These are phyloP conservation scores for Dryadula phaetusa DNA, from an alignment of 2,888 invertebrate genomes.

Conservation along the genomic window DNA sequence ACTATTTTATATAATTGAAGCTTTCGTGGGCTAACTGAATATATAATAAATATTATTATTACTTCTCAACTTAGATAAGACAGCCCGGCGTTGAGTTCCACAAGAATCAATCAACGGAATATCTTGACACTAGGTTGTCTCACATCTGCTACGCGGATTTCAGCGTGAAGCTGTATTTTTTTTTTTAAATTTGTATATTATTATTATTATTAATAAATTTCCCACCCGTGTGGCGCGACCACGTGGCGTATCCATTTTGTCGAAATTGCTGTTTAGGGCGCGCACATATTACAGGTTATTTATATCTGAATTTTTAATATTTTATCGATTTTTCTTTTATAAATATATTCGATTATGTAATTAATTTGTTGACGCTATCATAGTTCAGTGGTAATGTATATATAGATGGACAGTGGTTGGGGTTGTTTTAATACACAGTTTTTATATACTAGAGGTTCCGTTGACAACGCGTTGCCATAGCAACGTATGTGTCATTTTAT, in stretches of 20 bases:
- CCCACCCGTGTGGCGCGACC: constrained; percentile 57
- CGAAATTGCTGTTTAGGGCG: constrained; percentile 75
- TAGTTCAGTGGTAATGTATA: neutral
- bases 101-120: too few relatives aligned
- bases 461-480: too few relatives aligned
- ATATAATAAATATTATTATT: too few relatives aligned
- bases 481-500: too few relatives aligned
- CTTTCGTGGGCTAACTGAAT: too few relatives aligned
- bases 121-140: neutral
- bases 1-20: too few relatives aligned
- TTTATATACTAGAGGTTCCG: too few relatives aligned
- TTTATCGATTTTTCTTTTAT: constrained; percentile 16
- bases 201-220: constrained; percentile 35
- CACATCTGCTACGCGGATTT: too few relatives aligned
- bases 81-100: too few relatives aligned
- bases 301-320: constrained; percentile 12
- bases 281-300: constrained; percentile 51
- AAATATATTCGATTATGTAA: neutral
- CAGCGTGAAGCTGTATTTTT: neutral
- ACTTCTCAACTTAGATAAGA: too few relatives aligned
- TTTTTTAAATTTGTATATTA: too few relatives aligned
- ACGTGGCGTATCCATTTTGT: constrained; percentile 78
- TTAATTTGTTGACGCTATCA: neutral
- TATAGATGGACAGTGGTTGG: neutral
- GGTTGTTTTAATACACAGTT: neutral